Evolutionary conservation across 2,888 invertebrate genomes (phyloP).

Genomic region (Cancer borealis): DNA sequence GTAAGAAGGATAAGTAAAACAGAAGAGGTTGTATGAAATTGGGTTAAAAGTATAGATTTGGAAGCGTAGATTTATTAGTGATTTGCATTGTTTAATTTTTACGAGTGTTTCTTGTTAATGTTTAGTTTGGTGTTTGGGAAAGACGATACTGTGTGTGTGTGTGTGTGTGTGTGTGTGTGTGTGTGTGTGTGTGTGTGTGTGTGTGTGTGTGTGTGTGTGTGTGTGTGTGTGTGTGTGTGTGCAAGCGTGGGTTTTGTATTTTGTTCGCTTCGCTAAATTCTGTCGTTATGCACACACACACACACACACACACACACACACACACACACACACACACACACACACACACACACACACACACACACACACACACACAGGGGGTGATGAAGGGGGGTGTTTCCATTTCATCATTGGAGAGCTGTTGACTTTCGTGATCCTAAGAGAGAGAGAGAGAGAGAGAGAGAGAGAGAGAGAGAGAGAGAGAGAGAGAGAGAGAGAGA

Average conservation of each 20-base stretch:
- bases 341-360: no score
- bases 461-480: conserved; percentile 39
- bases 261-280: neutral
- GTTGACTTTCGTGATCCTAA: neutral
- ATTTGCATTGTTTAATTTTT: no score
- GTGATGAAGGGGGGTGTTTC: neutral
- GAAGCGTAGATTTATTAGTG: no score
- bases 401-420: neutral
- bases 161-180: conserved; percentile 42
- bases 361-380: neutral
- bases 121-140: no score
- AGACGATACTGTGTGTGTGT: neutral
- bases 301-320: conserved; percentile 34
- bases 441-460: conserved; percentile 54
- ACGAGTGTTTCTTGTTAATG: no score
- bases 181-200: conserved; percentile 49
- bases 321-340: no score
- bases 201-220: conserved; percentile 45
- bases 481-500: neutral
- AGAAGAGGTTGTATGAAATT: no score
- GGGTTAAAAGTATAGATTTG: no score
- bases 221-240: conserved; percentile 14
- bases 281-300: no score
- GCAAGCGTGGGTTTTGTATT: neutral
- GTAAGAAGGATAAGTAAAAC: no score